phyloP scores from a whole-genome alignment of 2,113 vertebrate genomes.

The Cathartes aura region DNA sequence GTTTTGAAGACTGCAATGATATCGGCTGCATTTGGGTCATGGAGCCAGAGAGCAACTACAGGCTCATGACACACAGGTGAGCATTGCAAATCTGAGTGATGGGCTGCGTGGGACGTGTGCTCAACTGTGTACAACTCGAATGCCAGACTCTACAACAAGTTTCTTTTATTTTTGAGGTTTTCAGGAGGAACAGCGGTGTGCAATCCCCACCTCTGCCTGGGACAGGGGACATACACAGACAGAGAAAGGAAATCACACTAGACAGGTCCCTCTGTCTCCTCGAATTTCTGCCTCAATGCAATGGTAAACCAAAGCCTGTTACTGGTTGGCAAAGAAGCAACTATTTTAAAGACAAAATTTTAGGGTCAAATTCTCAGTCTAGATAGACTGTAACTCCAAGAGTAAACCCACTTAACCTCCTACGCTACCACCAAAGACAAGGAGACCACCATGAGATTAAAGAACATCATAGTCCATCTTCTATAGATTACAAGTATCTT shows the following conservation, averaged over 20 bases:
- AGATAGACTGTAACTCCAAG: neutral
- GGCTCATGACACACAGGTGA: accelerated
- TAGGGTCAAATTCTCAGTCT: neutral
- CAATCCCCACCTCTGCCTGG: neutral
- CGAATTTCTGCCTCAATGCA: neutral
- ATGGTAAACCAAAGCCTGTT: neutral
- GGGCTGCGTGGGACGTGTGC: accelerated
- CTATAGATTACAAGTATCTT: neutral
- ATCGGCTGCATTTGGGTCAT: accelerated
- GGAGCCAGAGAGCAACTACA: neutral
- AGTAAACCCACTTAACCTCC: neutral
- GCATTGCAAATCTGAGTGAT: neutral
- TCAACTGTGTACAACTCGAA: no score
- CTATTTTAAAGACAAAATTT: neutral
- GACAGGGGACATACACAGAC: neutral
- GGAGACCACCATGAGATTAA: neutral
- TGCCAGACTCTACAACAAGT: no score
- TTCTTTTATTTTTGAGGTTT: neutral
- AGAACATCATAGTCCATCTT: neutral
- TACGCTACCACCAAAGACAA: neutral
- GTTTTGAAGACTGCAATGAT: neutral
- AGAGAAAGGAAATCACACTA: neutral
- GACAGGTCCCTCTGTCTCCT: neutral
- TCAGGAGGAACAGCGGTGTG: neutral
- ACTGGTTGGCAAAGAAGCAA: neutral